phyloP scores from a whole-genome alignment of 1,140 invertebrate species.

The Tetragonula clypearis region DNA sequence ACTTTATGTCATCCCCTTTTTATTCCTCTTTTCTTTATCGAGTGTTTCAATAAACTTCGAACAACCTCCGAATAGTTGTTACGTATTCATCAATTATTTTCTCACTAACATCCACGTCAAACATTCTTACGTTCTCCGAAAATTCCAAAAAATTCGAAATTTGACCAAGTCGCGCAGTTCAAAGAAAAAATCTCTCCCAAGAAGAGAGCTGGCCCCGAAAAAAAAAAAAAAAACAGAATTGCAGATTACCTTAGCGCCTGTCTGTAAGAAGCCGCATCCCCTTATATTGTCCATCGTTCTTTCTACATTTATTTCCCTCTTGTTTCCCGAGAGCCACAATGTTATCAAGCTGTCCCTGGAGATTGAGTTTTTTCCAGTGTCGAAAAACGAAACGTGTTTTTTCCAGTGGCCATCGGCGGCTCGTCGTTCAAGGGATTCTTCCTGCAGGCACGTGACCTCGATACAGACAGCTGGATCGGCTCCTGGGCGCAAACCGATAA shows the following conservation, averaged over 20 bases:
- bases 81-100: not conserved
- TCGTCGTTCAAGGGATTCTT: conserved; percentile 89
- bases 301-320: not conserved
- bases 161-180: too few species aligned
- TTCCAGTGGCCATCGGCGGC: conserved; percentile 84
- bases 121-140: not conserved
- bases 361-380: not conserved
- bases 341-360: not conserved
- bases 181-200: too few species aligned
- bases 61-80: not conserved
- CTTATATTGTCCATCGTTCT: not conserved
- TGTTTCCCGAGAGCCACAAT: not conserved
- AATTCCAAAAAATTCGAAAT: not conserved
- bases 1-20: not conserved
- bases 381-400: conserved; percentile 58
- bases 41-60: not conserved
- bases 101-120: not conserved
- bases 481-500: conserved; percentile 87
- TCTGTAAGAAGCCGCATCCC: not conserved
- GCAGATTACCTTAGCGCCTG: not conserved
- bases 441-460: conserved; percentile 88
- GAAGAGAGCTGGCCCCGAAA: too few species aligned
- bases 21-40: not conserved
- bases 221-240: not conserved
- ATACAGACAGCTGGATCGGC: conserved; percentile 88